Conservation (phyloP, 2,888 invertebrate species). For the Helleia helle region DNA sequence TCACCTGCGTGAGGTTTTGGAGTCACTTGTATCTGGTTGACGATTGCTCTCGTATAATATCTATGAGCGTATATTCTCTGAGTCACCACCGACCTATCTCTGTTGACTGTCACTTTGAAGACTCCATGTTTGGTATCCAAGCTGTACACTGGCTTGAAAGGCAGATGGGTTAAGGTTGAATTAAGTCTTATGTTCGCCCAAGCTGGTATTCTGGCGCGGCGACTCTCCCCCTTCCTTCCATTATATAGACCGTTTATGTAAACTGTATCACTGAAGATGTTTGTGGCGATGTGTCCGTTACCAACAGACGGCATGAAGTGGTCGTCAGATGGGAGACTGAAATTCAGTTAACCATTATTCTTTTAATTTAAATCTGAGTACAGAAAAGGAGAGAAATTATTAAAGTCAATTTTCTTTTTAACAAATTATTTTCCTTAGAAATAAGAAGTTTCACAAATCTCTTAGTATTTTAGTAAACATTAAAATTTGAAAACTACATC, state of each 20-base stretch:
- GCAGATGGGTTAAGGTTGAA: constrained; percentile 50
- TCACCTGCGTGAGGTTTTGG: constrained; percentile 54
- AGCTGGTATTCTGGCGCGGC: constrained; percentile 74
- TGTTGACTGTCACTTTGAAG: constrained; percentile 60
- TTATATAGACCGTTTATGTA: constrained; percentile 77
- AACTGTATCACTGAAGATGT: constrained; percentile 72
- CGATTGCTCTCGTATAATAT: constrained; percentile 61
- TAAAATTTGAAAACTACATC: too few species aligned
- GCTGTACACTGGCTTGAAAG: constrained; percentile 53
- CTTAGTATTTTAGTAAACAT: too few species aligned
- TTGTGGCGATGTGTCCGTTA: constrained; percentile 75
- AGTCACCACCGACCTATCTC: constrained; percentile 59
- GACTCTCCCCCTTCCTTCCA: constrained; percentile 69
- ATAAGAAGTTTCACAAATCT: too few species aligned
- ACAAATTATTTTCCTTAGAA: too few species aligned
- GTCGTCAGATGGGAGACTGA: constrained; percentile 67
- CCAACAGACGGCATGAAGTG: constrained; percentile 75
- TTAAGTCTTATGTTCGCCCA: constrained; percentile 71
- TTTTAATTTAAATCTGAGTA: too few species aligned
- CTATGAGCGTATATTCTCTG: constrained; percentile 64
- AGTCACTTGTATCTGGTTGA: constrained; percentile 63
- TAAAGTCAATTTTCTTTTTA: constrained; percentile 3
- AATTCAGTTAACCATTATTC: too few species aligned
- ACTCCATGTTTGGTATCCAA: constrained; percentile 59
- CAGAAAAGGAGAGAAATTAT: too few species aligned